A percentile compares a stretch with the other conserved stretches of the same genome.
phyloP scores from a whole-genome alignment of 2,888 invertebrate species.

The Hydroisotoma schaefferi region DNA sequence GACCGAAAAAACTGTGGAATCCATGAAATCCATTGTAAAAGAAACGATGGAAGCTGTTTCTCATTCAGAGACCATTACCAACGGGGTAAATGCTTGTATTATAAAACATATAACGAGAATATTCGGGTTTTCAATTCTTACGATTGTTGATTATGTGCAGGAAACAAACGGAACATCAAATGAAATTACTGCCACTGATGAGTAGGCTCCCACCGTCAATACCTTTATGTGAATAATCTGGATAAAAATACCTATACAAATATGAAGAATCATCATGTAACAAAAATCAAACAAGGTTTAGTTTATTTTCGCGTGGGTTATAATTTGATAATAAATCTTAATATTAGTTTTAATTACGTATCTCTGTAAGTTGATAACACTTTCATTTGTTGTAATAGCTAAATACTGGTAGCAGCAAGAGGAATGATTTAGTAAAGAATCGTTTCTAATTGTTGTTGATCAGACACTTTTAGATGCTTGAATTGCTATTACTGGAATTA shows the following conservation, averaged over 20 bases:
- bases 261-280: constrained; percentile 6
- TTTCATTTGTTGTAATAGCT: too few species aligned
- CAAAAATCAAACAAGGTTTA: constrained; percentile 2
- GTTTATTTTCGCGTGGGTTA: neutral
- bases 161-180: constrained; percentile 1
- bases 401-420: too few species aligned
- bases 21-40: constrained; percentile 11
- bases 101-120: neutral
- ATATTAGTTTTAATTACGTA: neutral
- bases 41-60: constrained; percentile 25
- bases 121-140: neutral
- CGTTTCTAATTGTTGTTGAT: too few species aligned
- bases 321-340: neutral
- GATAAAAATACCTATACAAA: neutral
- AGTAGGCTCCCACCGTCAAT: neutral
- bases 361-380: too few species aligned
- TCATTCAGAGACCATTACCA: constrained; percentile 26
- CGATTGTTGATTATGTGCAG: neutral
- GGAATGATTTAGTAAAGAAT: too few species aligned
- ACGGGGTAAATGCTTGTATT: neutral
- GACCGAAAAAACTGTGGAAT: constrained; percentile 2
- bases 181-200: neutral
- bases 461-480: too few species aligned
- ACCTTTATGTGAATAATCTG: neutral
- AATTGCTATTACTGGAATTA: too few species aligned